Evolutionary conservation across 2,888 invertebrate genomes (phyloP), one percentile per base, ranked within the genome.

Genomic region (Congeria kusceri): DNA sequence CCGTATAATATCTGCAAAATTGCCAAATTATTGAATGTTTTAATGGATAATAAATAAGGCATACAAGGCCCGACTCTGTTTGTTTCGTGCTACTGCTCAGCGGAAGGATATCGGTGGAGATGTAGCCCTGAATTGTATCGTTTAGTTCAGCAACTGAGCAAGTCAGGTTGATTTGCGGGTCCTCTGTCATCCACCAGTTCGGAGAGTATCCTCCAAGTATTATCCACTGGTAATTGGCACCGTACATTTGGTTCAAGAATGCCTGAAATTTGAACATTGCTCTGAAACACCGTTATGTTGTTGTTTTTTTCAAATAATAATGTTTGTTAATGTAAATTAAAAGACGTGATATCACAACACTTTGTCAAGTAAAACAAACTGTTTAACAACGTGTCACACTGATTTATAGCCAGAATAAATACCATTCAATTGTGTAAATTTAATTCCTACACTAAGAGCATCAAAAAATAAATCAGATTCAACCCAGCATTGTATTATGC

Each of bases 201-300:
- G 92, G 90, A 4, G 81, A 70, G 66, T 91, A 92, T 25, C 88
- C 89, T 49, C 94, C 95, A 74, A 94, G 92, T 63, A 98, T 94
- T 83, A 98, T 96, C 98, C 98, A 98, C 27, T 97, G 97, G 93
- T 98, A 97, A 93, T 97, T 97, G 13, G 96, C 95, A 0, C 97
- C 97, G 91, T 95, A 97, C 97, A 98, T 97, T 65, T 96, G 96
- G 87, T 97, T 95, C 85, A 95, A 95, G 94, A 96, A 96, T 1
- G 96, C 97, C 96, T 97, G 39, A 39, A 39, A 39, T 5, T 39
- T 39, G 11, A 39, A 32, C 39, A 39, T 39, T 39, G 15, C 15
- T 39, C 39, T 13, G 9, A 39, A 39, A 39, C n/a, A 11, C 13
- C 15, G 39, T 39, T 3, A 1, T 39, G 39, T 3, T 5, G 11